phyloP scores from a whole-genome alignment of 2,888 invertebrate species.

The Tinea pellionella region DNA sequence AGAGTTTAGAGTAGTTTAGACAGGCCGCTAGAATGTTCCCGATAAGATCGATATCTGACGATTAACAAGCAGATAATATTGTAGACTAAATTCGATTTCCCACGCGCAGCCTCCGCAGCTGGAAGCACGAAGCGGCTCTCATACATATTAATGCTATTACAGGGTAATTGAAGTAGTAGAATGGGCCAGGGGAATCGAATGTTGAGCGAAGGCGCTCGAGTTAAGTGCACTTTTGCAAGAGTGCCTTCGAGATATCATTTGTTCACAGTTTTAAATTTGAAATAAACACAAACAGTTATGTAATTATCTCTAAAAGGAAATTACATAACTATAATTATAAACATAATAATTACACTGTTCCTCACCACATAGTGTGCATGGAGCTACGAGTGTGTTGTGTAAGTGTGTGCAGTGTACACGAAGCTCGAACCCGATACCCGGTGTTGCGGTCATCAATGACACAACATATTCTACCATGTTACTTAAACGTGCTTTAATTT shows the following conservation, averaged over 20 bases:
- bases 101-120: constrained; percentile 12
- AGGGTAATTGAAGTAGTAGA: constrained; percentile 31
- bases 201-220: constrained; percentile 31
- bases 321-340: neutral
- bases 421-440: neutral
- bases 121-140: constrained; percentile 17
- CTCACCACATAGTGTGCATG: neutral
- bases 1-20: neutral
- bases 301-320: neutral
- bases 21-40: neutral
- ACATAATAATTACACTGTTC: neutral
- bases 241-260: neutral
- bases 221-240: constrained; percentile 47
- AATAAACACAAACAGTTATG: neutral
- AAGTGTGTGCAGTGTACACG: neutral
- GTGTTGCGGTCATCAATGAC: neutral
- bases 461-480: neutral
- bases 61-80: neutral
- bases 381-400: neutral
- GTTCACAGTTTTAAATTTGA: neutral
- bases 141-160: constrained; percentile 27
- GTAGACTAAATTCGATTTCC: constrained; percentile 12
- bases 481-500: neutral
- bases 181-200: constrained; percentile 32
- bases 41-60: neutral